phyloP scores from a whole-genome alignment of 2,797 vertebrate species.

The Myiotriccus ornatus region DNA sequence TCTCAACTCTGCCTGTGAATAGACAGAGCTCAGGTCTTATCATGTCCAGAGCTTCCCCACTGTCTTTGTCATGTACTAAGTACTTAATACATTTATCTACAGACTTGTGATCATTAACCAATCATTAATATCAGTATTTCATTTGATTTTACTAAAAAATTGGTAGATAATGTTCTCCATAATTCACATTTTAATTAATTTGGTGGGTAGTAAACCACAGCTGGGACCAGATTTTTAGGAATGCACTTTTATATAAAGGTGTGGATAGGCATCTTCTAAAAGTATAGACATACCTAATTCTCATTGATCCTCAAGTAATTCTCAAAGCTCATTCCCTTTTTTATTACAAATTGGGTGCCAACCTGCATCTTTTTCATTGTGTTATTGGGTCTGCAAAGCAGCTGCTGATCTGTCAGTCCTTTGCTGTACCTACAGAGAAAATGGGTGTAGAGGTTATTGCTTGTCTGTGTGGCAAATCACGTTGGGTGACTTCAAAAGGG shows the following conservation, averaged over 20 bases:
- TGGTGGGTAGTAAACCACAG: neutral
- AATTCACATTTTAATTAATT: neutral
- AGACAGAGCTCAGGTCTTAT: neutral
- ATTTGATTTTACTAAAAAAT: neutral
- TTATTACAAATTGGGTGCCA: neutral
- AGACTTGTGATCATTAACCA: neutral
- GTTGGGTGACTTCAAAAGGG: neutral
- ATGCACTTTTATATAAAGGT: neutral
- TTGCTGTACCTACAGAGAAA: neutral
- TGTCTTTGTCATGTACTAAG: neutral
- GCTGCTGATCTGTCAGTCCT: neutral
- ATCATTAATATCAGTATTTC: neutral
- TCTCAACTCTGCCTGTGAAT: neutral
- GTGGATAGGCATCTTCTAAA: neutral
- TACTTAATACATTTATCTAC: neutral
- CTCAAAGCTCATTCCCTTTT: neutral
- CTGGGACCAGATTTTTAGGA: neutral
- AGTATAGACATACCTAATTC: neutral
- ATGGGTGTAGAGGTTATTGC: neutral
- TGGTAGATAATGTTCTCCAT: neutral
- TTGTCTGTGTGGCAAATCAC: neutral
- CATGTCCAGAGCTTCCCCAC: neutral
- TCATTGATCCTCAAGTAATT: neutral
- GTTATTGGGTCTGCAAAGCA: neutral
- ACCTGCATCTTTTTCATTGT: neutral